These are phyloP conservation scores for Schrankia costaestrigalis DNA, from an alignment of 2,888 invertebrate genomes.

Conservation along the genomic window DNA sequence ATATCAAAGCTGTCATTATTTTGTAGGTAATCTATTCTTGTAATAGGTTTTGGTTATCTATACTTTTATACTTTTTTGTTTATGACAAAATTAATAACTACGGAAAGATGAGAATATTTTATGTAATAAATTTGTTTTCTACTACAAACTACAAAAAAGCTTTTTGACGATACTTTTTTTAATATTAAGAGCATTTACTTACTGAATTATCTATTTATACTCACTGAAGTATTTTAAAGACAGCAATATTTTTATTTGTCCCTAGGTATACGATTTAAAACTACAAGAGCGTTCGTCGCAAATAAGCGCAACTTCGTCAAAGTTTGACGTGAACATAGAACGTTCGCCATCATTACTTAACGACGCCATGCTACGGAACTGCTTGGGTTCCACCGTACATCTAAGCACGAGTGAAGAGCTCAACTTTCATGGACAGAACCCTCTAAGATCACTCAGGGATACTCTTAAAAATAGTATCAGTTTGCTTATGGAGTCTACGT, in stretches of 20 bases:
- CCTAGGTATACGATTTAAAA: conserved; percentile 67
- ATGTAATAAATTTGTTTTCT: no score
- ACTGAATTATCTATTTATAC: no score
- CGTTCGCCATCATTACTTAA: conserved; percentile 49
- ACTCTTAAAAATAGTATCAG: conserved; percentile 71
- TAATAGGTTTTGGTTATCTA: no score
- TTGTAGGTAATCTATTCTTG: no score
- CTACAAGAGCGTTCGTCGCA: conserved; percentile 62
- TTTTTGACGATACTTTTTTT: no score
- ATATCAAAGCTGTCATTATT: no score
- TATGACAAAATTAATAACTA: no score
- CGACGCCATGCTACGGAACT: conserved; percentile 53
- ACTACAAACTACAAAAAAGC: no score
- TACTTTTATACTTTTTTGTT: no score
- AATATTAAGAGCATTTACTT: no score
- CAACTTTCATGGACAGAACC: conserved; percentile 57
- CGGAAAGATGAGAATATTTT: no score
- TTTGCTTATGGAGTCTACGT: conserved; percentile 62
- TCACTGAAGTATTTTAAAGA: no score
- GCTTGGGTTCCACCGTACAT: conserved; percentile 65
- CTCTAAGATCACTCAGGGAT: conserved; percentile 64
- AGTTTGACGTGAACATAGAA: conserved; percentile 33
- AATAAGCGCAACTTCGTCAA: conserved; percentile 40
- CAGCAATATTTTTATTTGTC: background rate
- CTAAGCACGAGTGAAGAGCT: conserved; percentile 67